Evolutionary conservation across 2,888 invertebrate species (phyloP).

Genomic region (Hemithea aestivaria): DNA sequence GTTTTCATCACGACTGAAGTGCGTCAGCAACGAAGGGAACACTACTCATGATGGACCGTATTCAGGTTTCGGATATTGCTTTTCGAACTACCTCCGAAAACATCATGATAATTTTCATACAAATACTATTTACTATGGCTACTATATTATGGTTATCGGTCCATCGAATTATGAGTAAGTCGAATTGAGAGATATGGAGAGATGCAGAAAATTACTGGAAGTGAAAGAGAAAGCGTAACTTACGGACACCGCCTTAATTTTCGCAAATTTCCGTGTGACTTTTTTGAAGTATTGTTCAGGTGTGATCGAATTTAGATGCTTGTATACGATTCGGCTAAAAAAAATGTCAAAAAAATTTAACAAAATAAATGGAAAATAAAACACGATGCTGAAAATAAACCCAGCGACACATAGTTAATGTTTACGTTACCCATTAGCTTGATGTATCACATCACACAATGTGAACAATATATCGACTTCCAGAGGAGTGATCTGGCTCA

Average conservation of each 20-base stretch:
- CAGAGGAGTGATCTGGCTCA: conserved; percentile 98
- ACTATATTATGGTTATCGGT: too few species aligned
- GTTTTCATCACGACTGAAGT: too few species aligned
- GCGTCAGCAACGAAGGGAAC: too few species aligned
- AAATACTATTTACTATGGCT: too few species aligned
- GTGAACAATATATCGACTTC: conserved; percentile 98
- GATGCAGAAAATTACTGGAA: conserved; percentile 8
- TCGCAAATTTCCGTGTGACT: conserved; percentile 91
- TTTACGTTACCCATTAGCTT: conserved; percentile 92
- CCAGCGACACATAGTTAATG: too few species aligned
- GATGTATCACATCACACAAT: conserved; percentile 92
- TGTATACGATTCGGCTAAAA: conserved; percentile 91
- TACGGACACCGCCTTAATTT: conserved; percentile 94
- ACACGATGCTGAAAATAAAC: too few species aligned
- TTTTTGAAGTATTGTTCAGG: conserved; percentile 98
- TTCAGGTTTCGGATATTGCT: too few species aligned
- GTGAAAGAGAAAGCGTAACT: conserved; percentile 56
- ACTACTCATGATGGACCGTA: too few species aligned
- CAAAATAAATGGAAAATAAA: too few species aligned
- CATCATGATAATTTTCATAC: too few species aligned
- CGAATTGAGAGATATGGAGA: conserved; percentile 31
- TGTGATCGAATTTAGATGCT: conserved; percentile 93
- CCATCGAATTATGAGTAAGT: conserved; percentile 14
- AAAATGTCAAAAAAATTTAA: too few species aligned
- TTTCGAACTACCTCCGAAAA: too few species aligned